Percentiles rank a stretch among this genome's conserved stretches.
Conservation (phyloP, 2,888 invertebrate species). For the Iselma pallidipennis region DNA sequence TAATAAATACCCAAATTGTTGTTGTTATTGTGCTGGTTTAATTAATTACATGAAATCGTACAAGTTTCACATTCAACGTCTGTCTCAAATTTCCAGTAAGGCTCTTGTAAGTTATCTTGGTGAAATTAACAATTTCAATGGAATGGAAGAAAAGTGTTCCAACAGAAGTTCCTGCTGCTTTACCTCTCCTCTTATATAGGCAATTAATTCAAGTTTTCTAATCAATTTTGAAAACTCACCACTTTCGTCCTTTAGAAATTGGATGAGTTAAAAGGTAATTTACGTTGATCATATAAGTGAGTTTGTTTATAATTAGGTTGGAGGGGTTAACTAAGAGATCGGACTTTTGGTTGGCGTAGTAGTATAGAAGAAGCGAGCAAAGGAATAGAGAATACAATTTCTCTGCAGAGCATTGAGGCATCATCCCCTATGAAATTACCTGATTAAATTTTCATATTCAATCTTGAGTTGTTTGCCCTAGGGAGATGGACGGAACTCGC, state of each 20-base stretch:
- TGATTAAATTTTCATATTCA: conserved; percentile 82
- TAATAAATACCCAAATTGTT: not conserved
- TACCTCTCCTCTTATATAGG: not conserved
- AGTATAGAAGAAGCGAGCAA: conserved; percentile 20
- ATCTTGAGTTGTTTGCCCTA: conserved; percentile 71
- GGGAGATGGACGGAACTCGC: conserved; percentile 54
- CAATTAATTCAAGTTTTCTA: not conserved
- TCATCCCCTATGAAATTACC: conserved; percentile 69
- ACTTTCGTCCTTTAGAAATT: not conserved
- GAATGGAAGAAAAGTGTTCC: not conserved
- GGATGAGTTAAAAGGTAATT: not conserved
- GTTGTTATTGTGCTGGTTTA: not conserved
- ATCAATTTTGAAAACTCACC: not conserved
- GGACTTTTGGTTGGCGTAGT: conserved; percentile 1
- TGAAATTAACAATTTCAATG: not conserved
- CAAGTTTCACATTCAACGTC: not conserved
- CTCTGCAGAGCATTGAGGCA: conserved; percentile 50
- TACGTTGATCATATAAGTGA: not conserved
- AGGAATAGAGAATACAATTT: conserved; percentile 46
- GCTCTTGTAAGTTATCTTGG: not conserved
- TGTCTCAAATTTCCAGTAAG: not conserved
- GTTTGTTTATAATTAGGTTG: not conserved
- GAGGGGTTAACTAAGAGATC: not conserved
- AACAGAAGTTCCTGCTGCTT: not conserved
- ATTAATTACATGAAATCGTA: not conserved